phyloP scores from a whole-genome alignment of 2,797 vertebrate species.

The Cygnus olor region DNA sequence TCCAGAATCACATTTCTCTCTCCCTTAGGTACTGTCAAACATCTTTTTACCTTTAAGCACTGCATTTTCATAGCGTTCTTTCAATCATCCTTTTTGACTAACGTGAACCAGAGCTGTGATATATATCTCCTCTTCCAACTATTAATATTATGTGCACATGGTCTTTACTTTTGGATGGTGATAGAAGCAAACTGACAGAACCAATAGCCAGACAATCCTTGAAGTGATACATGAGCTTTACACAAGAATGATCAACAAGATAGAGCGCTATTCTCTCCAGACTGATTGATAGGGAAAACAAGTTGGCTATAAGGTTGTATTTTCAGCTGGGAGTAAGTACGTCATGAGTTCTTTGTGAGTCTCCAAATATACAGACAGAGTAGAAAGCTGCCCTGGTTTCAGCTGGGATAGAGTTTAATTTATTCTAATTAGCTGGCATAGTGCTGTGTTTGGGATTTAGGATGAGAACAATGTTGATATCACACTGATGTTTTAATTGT shows the following conservation, averaged over 20 bases:
- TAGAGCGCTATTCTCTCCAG: background rate
- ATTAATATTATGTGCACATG: conserved; percentile 15
- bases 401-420: too few relatives aligned
- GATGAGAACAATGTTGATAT: too few relatives aligned
- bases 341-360: background rate
- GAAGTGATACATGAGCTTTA: conserved; percentile 57
- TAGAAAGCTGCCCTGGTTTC: background rate
- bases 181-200: conserved; percentile 54
- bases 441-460: too few relatives aligned
- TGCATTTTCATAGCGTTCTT: background rate
- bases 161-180: background rate
- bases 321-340: background rate
- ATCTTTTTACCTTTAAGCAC: conserved; percentile 37
- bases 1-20: conserved; percentile 8
- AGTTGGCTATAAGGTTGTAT: background rate
- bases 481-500: too few relatives aligned
- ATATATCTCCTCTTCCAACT: background rate
- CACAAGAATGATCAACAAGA: conserved; percentile 54
- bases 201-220: conserved; percentile 47
- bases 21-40: background rate
- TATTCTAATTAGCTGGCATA: too few relatives aligned
- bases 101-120: conserved; percentile 12
- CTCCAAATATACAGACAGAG: background rate
- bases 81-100: conserved; percentile 45
- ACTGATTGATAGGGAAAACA: conserved; percentile 28